Base-by-base conservation (phyloP, 2,888 invertebrate species). In the Pharmacophagus antenor region DNA sequence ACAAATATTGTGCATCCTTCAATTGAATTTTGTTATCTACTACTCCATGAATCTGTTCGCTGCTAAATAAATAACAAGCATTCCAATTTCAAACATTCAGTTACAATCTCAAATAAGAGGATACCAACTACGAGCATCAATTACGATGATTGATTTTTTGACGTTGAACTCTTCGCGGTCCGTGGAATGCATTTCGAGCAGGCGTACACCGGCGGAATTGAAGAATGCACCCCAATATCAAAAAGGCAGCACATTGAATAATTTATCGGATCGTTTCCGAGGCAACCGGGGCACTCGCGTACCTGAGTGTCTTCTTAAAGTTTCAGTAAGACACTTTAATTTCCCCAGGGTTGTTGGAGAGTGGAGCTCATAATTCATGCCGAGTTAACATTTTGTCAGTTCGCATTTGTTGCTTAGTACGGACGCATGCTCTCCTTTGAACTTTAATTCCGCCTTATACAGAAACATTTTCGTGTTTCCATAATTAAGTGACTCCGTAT, bases 291-390 rank as follows among this genome's bases (percentile, higher is more conserved):
- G 64, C 69, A 68, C 78, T 73, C 55, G 51, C 51, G 72, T 84
- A 87, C 86, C 88, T 88, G 85, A 76, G 75, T 79, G 75, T 70
- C 74, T 73, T 82, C 85, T 86, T 85, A 83, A 88, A 88, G 82
- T 87, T 88, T 80, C 84, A 83, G 78, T 82, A 85, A 89, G 88
- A 85, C 85, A 86, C 84, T 88, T 87, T 90, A 89, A 90, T 90
- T 90, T 90, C 89, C 89, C 87, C 63, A 63, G 85, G 82, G 85
- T 76, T 71, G 73, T 67, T 68, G 63, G 68, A 67, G 74, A 78
- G 79, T 73, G 79, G 70, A 77, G 74, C 83, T 86, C 88, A 89
- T 90, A 90, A 88, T 87, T 90, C 88, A 89, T 87, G 83, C 85
- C 72, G 75, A 85, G 85, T 86, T 87, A 85, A 84, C 87, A 82